Percentiles rank a stretch among this genome's conserved stretches.
Evolutionary conservation across 2,113 vertebrate species (phyloP).

Genomic region (Strix uralensis): DNA sequence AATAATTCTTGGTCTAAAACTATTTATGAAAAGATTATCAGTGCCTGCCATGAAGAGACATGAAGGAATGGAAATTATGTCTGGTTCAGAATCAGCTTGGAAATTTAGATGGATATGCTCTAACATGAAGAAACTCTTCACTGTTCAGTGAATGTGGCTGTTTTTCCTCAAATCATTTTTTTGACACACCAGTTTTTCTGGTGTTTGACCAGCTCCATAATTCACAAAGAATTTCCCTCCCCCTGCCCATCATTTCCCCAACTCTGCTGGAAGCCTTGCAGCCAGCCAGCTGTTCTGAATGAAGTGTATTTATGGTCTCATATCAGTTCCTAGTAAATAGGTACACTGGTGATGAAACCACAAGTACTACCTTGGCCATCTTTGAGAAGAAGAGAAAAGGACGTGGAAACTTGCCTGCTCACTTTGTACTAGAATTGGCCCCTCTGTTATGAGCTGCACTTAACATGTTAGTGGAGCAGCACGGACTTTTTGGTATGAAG

Average conservation of each 20-base stretch:
- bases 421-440: neutral
- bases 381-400: neutral
- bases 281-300: conserved; percentile 23
- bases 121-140: conserved; percentile 19
- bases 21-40: conserved; percentile 59
- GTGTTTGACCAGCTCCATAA: conserved; percentile 28
- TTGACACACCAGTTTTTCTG: conserved; percentile 43
- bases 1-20: conserved; percentile 57
- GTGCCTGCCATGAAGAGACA: conserved; percentile 37
- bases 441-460: neutral
- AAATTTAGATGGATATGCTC: conserved; percentile 43
- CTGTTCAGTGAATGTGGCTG: conserved; percentile 16
- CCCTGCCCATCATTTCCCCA: neutral
- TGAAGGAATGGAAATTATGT: conserved; percentile 45
- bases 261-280: conserved; percentile 35
- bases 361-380: neutral
- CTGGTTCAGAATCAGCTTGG: conserved; percentile 34
- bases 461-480: neutral
- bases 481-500: neutral
- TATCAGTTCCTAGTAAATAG: neutral
- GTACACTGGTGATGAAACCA: neutral
- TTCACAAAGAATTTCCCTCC: neutral
- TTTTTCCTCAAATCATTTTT: conserved; percentile 42
- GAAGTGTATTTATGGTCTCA: neutral
- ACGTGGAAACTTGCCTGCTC: neutral